A percentile compares a stretch with the other conserved stretches of the same genome.
These are phyloP conservation scores for Protosalanx chinensis DNA, from an alignment of 2,797 vertebrate species.

Conservation along the genomic window DNA sequence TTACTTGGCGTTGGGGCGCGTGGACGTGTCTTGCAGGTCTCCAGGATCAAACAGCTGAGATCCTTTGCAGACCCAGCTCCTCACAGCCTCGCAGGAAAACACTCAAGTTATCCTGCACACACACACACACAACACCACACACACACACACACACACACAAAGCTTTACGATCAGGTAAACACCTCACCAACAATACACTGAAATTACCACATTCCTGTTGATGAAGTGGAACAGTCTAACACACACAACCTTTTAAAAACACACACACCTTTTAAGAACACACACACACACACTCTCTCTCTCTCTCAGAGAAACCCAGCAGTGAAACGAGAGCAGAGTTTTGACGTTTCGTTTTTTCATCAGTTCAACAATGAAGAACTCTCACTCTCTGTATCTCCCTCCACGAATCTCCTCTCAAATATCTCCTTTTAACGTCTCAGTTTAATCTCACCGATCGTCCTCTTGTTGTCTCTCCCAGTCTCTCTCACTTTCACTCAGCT, in stretches of 20 bases:
- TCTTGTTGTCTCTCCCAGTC: constrained; percentile 21
- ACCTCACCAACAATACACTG: background rate
- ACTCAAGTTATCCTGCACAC: constrained; percentile 63
- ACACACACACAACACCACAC: constrained; percentile 12
- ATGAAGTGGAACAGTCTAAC: too few relatives aligned
- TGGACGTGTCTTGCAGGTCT: constrained; percentile 89
- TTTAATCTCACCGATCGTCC: constrained; percentile 21
- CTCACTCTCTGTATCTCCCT: background rate
- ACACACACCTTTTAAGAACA: too few relatives aligned
- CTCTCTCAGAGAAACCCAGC: too few relatives aligned
- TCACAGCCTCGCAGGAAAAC: constrained; percentile 94
- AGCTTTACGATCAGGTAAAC: too few relatives aligned
- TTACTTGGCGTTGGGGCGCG: constrained; percentile 83
- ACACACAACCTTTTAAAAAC: too few relatives aligned
- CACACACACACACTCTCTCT: too few relatives aligned
- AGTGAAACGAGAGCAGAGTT: too few relatives aligned
- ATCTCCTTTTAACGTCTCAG: constrained; percentile 2
- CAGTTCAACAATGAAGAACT: background rate
- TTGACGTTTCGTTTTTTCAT: background rate
- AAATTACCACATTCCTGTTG: too few relatives aligned
- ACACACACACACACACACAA: background rate
- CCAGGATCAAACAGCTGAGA: constrained; percentile 96
- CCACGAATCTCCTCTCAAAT: constrained; percentile 8
- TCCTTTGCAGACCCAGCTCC: constrained; percentile 93
- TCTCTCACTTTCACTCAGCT: background rate